Evolutionary conservation across 2,888 invertebrate species (phyloP), one percentile per base, ranked within the genome.

Genomic region (Heliconius charithonia): DNA sequence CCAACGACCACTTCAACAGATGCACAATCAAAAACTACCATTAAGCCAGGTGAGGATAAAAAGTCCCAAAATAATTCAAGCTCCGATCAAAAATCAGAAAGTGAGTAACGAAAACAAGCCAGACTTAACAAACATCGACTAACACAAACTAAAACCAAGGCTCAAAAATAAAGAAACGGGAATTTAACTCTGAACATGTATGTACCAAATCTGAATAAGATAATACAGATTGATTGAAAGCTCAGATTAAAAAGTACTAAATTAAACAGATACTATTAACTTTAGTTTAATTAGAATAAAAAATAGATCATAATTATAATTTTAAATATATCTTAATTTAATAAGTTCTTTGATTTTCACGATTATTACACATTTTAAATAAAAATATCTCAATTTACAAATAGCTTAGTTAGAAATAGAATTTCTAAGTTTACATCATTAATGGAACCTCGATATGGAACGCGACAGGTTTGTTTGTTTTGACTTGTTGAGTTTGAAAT

Each of bases 401-500:
- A 71, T 71, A 45, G 69, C 22, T 29, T 4, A 29, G 51, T 29
- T 51, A 19, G 1, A 29, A 71, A 71, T 32, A 22, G 12, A 67
- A 70, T 70, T 70, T 70, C 22, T 32, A 71, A 56, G 9, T 71
- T 71, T 56, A 22, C 32, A 27, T 22, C 12, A 29, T 71, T 71
- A 63, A 72, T 62, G 41, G 45, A n/a, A 67, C 41, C 32, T 32
- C 6, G 9, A 32, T 32, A 37, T 70, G 32, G 51, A 70, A 62
- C 56, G 29, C 69, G 22, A 75, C 41, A 72, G 62, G 45, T 67
- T 77, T 66, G 45, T 73, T 80, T 75, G 56, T 71, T 71, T 70
- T 25, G 67, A 71, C 27, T 80, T 77, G 66, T 63, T 51, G 72
- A 65, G 77, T 69, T 80, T 51, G 51, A 72, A 66, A 66, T 78